Conservation (phyloP, 2,797 vertebrate species). For the Propithecus deckenii region DNA sequence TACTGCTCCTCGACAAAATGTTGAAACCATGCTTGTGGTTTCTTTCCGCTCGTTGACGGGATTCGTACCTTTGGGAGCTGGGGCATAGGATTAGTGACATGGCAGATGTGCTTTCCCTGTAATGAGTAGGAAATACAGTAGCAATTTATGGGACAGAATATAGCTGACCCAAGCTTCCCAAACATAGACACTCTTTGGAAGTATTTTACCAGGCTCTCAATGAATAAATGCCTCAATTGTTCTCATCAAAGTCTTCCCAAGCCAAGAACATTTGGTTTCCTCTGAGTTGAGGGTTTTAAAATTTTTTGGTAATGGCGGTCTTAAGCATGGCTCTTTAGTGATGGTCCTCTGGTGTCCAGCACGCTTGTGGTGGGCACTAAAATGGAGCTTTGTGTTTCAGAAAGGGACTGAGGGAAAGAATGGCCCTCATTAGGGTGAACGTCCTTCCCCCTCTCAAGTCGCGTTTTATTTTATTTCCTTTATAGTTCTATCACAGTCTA, state of each 20-base stretch:
- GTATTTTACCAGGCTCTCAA: background rate
- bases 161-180: conserved; percentile 19
- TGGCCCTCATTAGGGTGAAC: background rate
- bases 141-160: conserved; percentile 38
- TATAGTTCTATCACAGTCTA: background rate
- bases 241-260: background rate
- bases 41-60: background rate
- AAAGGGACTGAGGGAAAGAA: background rate
- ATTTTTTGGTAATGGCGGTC: background rate
- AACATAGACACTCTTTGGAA: background rate
- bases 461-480: background rate
- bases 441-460: background rate
- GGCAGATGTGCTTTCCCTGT: conserved; percentile 29
- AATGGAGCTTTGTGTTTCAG: background rate
- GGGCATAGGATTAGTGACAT: conserved; percentile 8
- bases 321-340: background rate
- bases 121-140: conserved; percentile 31
- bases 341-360: background rate
- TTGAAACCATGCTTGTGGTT: conserved; percentile 18
- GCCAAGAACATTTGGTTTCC: background rate
- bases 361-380: background rate
- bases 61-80: conserved; percentile 9
- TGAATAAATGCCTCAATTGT: background rate
- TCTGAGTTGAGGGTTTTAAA: background rate
- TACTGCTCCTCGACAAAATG: background rate